These are phyloP conservation scores for Diglossa cyanea DNA, from an alignment of 2,797 vertebrate genomes.

Conservation along the genomic window DNA sequence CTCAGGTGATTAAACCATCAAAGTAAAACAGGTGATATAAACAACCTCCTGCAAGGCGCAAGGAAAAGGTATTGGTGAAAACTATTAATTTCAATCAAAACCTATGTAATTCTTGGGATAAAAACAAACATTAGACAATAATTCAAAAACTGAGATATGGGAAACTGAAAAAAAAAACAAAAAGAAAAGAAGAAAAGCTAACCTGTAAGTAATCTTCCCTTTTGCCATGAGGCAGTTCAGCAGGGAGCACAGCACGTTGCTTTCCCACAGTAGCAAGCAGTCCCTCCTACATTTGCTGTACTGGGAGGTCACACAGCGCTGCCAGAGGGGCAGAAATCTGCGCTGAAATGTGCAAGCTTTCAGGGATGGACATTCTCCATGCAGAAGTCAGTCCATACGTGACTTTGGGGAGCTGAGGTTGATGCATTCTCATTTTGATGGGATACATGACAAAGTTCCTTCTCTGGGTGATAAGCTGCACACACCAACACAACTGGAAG, in stretches of 20 bases:
- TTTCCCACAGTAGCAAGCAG: neutral
- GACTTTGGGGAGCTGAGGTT: neutral
- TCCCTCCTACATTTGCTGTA: fast-evolving
- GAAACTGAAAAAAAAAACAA: neutral
- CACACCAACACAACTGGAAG: neutral
- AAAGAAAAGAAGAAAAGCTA: no score
- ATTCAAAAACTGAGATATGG: neutral
- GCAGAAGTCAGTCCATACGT: neutral
- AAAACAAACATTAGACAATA: neutral
- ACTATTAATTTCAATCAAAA: neutral
- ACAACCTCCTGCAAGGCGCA: neutral
- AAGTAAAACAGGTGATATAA: neutral
- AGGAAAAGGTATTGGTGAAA: neutral
- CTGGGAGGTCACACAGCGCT: neutral
- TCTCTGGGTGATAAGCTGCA: neutral
- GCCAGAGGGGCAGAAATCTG: neutral
- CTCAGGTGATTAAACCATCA: neutral
- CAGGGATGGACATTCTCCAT: neutral
- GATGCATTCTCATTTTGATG: neutral
- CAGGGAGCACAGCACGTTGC: fast-evolving
- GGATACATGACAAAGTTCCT: neutral
- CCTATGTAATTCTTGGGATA: neutral
- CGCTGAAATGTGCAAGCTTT: neutral
- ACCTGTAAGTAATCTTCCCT: neutral
- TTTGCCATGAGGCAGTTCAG: neutral